Conservation (phyloP, 2,888 invertebrate species). For the Tholera decimalis region DNA sequence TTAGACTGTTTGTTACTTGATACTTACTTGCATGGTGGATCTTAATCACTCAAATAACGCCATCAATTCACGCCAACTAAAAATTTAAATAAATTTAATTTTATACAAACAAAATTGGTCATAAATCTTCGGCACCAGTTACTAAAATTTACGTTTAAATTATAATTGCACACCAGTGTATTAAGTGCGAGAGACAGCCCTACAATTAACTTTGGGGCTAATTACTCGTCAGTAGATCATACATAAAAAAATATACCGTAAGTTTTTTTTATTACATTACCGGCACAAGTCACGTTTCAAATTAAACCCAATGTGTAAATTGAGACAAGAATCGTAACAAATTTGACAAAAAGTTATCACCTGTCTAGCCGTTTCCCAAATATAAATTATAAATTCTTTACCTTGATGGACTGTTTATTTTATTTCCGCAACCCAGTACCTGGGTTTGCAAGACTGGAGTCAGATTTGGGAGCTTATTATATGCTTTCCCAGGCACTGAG, state of each 20-base stretch:
- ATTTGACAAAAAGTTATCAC: constrained; percentile 63
- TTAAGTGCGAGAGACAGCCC: constrained; percentile 68
- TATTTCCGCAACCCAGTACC: too few relatives aligned
- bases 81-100: constrained; percentile 22
- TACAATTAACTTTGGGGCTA: constrained; percentile 74
- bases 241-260: constrained; percentile 69
- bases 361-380: too few relatives aligned
- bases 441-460: too few relatives aligned
- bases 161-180: constrained; percentile 69
- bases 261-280: constrained; percentile 70
- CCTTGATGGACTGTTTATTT: too few relatives aligned
- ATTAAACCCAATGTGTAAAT: constrained; percentile 68
- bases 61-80: constrained; percentile 14
- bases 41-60: not conserved
- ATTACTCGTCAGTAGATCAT: constrained; percentile 78
- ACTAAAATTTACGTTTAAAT: constrained; percentile 59
- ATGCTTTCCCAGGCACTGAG: too few relatives aligned
- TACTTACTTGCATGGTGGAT: not conserved
- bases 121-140: constrained; percentile 50
- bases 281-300: constrained; percentile 70
- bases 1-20: not conserved
- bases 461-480: too few relatives aligned
- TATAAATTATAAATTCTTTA: too few relatives aligned
- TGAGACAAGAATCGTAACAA: constrained; percentile 77
- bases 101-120: constrained; percentile 47